Conservation (phyloP, 2,888 invertebrate species). For the Caenorhabditis plicata region DNA sequence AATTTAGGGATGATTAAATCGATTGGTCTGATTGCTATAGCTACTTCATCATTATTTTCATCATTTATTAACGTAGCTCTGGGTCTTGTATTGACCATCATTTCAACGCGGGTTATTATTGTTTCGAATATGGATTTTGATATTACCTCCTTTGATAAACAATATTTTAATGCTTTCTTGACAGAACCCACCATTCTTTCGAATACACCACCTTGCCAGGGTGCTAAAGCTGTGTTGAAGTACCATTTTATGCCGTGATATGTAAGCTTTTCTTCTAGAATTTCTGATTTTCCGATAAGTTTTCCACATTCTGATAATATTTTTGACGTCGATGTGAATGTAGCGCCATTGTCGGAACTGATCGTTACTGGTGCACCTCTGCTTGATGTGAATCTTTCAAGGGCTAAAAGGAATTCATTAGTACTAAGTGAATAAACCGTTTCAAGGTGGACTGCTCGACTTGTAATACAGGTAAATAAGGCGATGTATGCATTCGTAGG, state of each 20-base stretch:
- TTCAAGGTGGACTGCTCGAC: constrained; percentile 6
- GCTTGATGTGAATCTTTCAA: constrained; percentile 3
- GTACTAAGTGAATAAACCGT: not conserved
- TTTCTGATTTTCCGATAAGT: not conserved
- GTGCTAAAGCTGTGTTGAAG: constrained; percentile 4
- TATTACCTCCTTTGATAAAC: not conserved
- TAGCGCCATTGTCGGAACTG: constrained; percentile 2
- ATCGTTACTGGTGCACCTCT: constrained; percentile 4
- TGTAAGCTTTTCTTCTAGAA: not conserved
- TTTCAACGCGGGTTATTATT: constrained; percentile 1
- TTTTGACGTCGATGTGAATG: constrained; percentile 1
- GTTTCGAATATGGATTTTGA: constrained; percentile 4
- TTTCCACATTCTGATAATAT: no score
- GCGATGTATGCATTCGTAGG: not conserved
- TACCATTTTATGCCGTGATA: not conserved
- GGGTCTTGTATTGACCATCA: constrained; percentile 4
- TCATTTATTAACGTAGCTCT: constrained; percentile 1
- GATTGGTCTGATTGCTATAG: constrained; percentile 3
- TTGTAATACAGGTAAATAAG: constrained; percentile 1
- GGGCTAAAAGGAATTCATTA: constrained; percentile 5
- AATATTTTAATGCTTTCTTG: constrained; percentile 4
- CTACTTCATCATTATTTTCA: not conserved
- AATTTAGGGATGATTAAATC: constrained; percentile 3
- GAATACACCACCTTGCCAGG: constrained; percentile 8
- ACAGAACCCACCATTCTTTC: constrained; percentile 6